Percentiles rank a stretch among this genome's conserved stretches.
These are phyloP conservation scores for Zoanthus sansibaricus DNA, from an alignment of 92 coral and sea anemone genomes.

Conservation along the genomic window DNA sequence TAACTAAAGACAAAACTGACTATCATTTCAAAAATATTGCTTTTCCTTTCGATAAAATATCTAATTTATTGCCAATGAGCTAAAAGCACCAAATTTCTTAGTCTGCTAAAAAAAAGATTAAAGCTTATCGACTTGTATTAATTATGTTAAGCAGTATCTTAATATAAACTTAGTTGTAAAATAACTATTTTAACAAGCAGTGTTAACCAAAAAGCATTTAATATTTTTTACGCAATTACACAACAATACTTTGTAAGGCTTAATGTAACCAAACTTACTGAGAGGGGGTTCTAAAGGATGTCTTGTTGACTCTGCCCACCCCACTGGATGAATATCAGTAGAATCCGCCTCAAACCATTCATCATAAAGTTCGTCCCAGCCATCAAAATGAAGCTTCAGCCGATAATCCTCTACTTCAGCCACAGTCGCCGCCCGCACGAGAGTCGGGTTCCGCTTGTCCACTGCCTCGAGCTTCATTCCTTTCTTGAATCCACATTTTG, in stretches of 20 bases:
- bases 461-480: slow-evolving; percentile 93
- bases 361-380: slow-evolving; percentile 98
- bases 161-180: no score
- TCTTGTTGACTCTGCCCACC: slow-evolving; percentile 91
- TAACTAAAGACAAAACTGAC: no score
- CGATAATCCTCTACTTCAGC: slow-evolving; percentile 81
- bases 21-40: no score
- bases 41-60: no score
- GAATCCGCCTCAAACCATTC: slow-evolving; percentile 99
- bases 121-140: no score
- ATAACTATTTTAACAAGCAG: no score
- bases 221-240: not conserved
- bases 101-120: no score
- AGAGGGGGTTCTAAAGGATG: slow-evolving; percentile 98
- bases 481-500: slow-evolving; percentile 78
- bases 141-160: no score
- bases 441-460: slow-evolving; percentile 91
- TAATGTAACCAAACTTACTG: slow-evolving; percentile 65
- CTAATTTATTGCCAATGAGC: no score
- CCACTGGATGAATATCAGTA: slow-evolving; percentile 87
- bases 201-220: not conserved
- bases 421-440: slow-evolving; percentile 88
- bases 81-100: no score
- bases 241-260: not conserved
- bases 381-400: slow-evolving; percentile 89